Evolutionary conservation across 2,888 invertebrate genomes (phyloP), one percentile per base, ranked within the genome.

Genomic region (Thelaira solivaga): DNA sequence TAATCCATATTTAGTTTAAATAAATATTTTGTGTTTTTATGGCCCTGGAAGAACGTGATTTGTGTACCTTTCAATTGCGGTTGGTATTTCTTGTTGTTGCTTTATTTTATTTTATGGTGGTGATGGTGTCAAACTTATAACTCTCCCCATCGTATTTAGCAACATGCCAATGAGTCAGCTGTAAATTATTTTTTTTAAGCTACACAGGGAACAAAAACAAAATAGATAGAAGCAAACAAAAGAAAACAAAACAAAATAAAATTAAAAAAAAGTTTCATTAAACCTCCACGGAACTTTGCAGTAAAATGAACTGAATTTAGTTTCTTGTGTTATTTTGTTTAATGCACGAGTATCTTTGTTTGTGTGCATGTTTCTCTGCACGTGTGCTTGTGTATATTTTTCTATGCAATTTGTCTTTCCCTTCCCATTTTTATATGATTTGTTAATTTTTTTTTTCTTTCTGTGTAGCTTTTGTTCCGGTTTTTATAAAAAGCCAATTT

Each of bases 241-340:
- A n/a, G n/a, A n/a, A n/a, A n/a, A n/a, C n/a, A n/a, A 22, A 5
- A 43, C 1, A 45, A 39, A 68, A 18, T 2, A 34, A 55, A 67
- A 53, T 24, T 47, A 68, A 49, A 75, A 45, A 43, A 61, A 43
- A 72, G 22, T 39, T 47, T 39, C 22, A 45, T 61, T 74, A 61
- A 74, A 71, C 61, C 78, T 67, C 64, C 55, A 18, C 53, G 65
- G 74, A 78, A 78, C n/a, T 74, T 78, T 74, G 39, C 45, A 71
- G 20, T 69, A 69, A 69, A 57, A 64, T 73, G 49, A 51, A 69
- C 57, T 69, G 45, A 74, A 78, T 71, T 74, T 64, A 61, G 61
- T 78, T 69, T 61, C 13, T 51, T 39, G 36, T 67, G 71, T 26
- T 24, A 24, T 47, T 24, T 47, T 24, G 5, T 39, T 6, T 16